Evolutionary conservation across 2,888 invertebrate species (phyloP).

Genomic region (Bhutanitis thaidina): DNA sequence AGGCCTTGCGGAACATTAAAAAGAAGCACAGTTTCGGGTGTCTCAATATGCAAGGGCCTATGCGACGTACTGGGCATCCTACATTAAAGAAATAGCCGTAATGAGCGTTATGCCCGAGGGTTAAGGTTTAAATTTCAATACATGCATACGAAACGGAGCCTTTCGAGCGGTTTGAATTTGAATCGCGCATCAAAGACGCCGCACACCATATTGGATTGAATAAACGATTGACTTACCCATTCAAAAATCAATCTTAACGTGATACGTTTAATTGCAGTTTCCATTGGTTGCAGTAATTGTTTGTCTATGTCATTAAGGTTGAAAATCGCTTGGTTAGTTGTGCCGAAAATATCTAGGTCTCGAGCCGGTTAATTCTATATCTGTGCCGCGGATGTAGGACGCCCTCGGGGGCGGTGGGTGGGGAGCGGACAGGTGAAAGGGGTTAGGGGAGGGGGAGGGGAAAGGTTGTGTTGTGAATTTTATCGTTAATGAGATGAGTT

Average conservation of each 20-base stretch:
- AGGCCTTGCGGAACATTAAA: slow-evolving; percentile 10
- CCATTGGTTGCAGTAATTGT: slow-evolving; percentile 22
- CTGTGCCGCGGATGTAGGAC: slow-evolving; percentile 62
- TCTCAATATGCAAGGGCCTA: slow-evolving; percentile 18
- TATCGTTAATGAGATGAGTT: slow-evolving; percentile 17
- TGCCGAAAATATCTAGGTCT: slow-evolving; percentile 61
- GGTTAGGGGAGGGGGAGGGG: slow-evolving; percentile 46
- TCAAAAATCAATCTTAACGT: slow-evolving; percentile 15
- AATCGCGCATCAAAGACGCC: slow-evolving; percentile 15
- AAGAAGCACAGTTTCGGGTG: slow-evolving; percentile 14
- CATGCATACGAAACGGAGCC: neutral
- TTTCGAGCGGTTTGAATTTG: slow-evolving; percentile 6
- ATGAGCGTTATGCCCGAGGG: neutral
- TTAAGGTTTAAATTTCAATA: neutral
- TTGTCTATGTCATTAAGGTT: slow-evolving; percentile 30
- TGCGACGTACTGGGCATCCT: slow-evolving; percentile 17
- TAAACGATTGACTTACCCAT: neutral
- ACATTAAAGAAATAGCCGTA: neutral
- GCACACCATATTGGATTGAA: slow-evolving; percentile 2
- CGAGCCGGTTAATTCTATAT: slow-evolving; percentile 70
- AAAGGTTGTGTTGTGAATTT: slow-evolving; percentile 29
- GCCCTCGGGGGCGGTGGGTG: slow-evolving; percentile 30
- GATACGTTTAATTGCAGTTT: slow-evolving; percentile 3
- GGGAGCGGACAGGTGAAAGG: slow-evolving; percentile 34
- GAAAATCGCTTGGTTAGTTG: slow-evolving; percentile 26